Evolutionary conservation across 2,797 vertebrate genomes (phyloP).

Genomic region (Sylvilagus floridanus): DNA sequence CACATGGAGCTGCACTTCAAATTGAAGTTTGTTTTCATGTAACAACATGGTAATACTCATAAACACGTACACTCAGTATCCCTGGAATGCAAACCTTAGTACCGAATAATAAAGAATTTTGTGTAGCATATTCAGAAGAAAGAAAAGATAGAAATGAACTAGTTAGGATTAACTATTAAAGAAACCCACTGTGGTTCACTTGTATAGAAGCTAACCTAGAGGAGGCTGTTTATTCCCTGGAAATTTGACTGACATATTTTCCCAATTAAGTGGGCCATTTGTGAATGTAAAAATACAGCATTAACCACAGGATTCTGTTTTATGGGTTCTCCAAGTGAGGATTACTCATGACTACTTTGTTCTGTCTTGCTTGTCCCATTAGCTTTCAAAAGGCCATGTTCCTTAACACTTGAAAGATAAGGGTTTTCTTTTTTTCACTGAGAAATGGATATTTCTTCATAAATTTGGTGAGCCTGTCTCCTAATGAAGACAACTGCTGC

Average conservation of each 20-base stretch:
- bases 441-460: not conserved
- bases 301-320: not conserved
- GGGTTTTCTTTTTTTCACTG: constrained; percentile 6
- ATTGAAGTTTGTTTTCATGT: constrained; percentile 97
- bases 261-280: not conserved
- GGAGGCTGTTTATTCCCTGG: not conserved
- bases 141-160: not conserved
- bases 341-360: not conserved
- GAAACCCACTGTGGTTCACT: not conserved
- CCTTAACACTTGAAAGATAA: constrained; percentile 35
- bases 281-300: not conserved
- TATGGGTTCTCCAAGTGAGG: not conserved
- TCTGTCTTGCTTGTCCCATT: not conserved
- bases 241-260: not conserved
- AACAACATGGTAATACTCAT: constrained; percentile 90
- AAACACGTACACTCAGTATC: constrained; percentile 64
- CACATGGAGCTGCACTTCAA: constrained; percentile 97
- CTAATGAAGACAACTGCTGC: not conserved
- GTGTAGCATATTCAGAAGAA: constrained; percentile 4
- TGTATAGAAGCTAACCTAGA: not conserved
- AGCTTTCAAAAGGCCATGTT: not conserved
- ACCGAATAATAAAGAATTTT: constrained; percentile 45
- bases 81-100: constrained; percentile 42
- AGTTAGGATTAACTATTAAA: not conserved
- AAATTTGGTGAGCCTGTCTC: not conserved